phyloP scores from a whole-genome alignment of 2,113 vertebrate genomes.

The Pangasianodon hypophthalmus region DNA sequence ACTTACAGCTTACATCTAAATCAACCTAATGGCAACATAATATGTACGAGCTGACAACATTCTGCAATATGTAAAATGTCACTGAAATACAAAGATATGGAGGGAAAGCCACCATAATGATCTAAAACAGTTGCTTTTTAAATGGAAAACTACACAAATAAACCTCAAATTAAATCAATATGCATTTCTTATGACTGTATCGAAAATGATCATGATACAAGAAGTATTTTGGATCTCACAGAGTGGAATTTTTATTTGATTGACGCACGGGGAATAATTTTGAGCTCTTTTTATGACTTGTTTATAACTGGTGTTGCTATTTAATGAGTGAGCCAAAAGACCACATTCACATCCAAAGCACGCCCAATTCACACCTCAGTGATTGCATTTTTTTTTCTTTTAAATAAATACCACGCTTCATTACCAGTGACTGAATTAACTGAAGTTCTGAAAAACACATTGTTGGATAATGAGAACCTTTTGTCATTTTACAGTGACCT shows the following conservation, averaged over 20 bases:
- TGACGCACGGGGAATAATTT: constrained; percentile 43
- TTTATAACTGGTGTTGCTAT: constrained; percentile 26
- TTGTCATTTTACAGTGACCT: background rate
- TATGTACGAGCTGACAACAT: background rate
- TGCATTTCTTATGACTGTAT: background rate
- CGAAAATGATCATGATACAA: background rate
- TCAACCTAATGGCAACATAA: background rate
- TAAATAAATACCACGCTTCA: constrained; percentile 42
- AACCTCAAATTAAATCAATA: background rate
- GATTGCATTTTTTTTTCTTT: constrained; percentile 17
- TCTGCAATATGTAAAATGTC: background rate
- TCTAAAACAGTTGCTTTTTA: background rate
- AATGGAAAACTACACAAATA: background rate
- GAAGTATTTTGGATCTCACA: background rate
- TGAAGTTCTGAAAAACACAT: constrained; percentile 50
- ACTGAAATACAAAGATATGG: background rate
- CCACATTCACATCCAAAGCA: constrained; percentile 40
- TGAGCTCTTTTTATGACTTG: constrained; percentile 38
- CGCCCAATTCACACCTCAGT: constrained; percentile 38
- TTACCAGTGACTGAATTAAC: constrained; percentile 45
- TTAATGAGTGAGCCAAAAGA: background rate
- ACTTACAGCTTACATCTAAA: background rate
- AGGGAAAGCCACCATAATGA: background rate
- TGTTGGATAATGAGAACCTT: background rate
- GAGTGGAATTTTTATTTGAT: constrained; percentile 27